Evolutionary conservation across 2,797 vertebrate genomes (phyloP).

Genomic region (Echiichthys vipera): DNA sequence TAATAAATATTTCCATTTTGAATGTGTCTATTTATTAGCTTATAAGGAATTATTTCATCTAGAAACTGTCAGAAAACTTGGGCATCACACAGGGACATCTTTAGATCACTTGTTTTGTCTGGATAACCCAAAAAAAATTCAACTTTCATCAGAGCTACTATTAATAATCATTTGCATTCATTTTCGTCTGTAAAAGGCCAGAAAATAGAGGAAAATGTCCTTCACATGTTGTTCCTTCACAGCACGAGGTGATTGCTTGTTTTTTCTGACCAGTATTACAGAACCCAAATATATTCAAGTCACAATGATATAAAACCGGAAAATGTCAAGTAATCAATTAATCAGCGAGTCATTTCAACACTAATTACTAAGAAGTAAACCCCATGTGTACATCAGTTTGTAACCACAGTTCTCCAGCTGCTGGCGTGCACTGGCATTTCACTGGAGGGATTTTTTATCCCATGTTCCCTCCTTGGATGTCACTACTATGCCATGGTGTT

Average conservation of each 20-base stretch:
- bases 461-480: conserved; percentile 48
- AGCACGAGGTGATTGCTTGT: background rate
- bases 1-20: background rate
- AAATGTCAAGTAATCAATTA: background rate
- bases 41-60: background rate
- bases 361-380: too few species aligned
- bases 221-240: background rate
- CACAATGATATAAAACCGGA: background rate
- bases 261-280: background rate
- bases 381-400: background rate
- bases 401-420: conserved; percentile 22
- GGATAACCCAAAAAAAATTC: background rate
- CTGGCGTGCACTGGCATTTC: conserved; percentile 8
- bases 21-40: background rate
- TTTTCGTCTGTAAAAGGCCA: background rate
- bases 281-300: background rate
- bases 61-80: background rate
- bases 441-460: conserved; percentile 14
- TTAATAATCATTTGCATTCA: background rate
- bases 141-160: background rate
- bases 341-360: background rate
- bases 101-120: background rate
- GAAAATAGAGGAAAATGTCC: background rate
- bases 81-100: too few species aligned
- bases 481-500: conserved; percentile 38